Evolutionary conservation across 2,888 invertebrate genomes (phyloP).

Genomic region (Tyria jacobaeae): DNA sequence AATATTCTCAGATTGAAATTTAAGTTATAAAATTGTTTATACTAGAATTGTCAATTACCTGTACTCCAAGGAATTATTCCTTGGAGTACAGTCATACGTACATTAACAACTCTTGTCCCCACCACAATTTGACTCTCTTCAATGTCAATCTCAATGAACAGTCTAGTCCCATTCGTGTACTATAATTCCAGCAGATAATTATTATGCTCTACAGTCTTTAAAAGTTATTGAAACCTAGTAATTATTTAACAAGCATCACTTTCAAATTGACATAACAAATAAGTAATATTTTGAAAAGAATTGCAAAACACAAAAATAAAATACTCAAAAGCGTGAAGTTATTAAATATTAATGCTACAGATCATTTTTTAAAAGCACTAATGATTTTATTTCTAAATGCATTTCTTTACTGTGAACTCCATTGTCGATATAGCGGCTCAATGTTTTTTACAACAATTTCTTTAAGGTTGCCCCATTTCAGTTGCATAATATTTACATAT

Average conservation of each 20-base stretch:
- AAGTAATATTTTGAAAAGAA: conserved; percentile 8
- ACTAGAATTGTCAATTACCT: too few species aligned
- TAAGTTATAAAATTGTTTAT: too few species aligned
- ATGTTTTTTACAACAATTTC: conserved; percentile 63
- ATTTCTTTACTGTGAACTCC: conserved; percentile 57
- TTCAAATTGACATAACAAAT: neutral
- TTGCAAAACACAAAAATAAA: conserved; percentile 5
- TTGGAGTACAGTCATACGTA: too few species aligned
- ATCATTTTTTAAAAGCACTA: conserved; percentile 36
- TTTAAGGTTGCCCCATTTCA: conserved; percentile 58
- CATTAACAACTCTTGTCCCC: too few species aligned
- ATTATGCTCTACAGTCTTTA: too few species aligned
- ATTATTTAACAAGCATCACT: neutral
- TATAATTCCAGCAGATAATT: too few species aligned
- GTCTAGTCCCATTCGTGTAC: too few species aligned
- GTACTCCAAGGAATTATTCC: too few species aligned
- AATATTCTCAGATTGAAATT: too few species aligned
- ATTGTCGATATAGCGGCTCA: conserved; percentile 58
- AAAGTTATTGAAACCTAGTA: neutral
- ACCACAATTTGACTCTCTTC: too few species aligned
- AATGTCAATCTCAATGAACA: too few species aligned
- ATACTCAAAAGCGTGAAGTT: neutral
- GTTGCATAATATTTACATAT: conserved; percentile 60
- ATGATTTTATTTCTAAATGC: conserved; percentile 53
- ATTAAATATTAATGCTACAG: conserved; percentile 32